Evolutionary conservation across 2,888 invertebrate genomes (phyloP).

Genomic region (Epirrhoe tristata): DNA sequence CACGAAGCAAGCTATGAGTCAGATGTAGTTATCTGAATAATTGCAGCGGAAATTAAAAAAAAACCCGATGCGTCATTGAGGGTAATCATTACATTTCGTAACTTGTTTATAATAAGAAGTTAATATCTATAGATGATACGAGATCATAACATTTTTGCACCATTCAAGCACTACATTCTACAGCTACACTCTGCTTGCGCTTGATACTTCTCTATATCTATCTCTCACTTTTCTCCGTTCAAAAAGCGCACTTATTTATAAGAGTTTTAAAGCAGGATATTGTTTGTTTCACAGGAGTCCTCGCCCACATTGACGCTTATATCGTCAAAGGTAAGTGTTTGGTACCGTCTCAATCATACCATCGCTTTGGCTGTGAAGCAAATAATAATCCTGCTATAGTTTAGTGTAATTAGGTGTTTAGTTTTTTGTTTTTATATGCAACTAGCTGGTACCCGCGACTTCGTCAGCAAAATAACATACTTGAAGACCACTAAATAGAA

Average conservation of each 20-base stretch:
- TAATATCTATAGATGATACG: too few species aligned
- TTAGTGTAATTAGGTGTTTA: constrained; percentile 11
- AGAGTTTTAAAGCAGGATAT: constrained; percentile 75
- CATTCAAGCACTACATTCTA: not conserved
- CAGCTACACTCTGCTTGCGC: not conserved
- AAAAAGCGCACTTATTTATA: not conserved
- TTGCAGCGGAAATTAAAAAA: constrained; percentile 9
- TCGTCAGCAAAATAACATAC: too few species aligned
- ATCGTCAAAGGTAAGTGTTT: constrained; percentile 90
- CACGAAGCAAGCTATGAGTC: constrained; percentile 37
- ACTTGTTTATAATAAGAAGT: not conserved
- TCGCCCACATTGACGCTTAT: constrained; percentile 92
- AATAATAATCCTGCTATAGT: constrained; percentile 62
- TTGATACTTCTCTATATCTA: not conserved
- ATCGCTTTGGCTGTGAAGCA: constrained; percentile 65
- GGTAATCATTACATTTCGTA: not conserved
- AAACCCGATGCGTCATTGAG: constrained; percentile 12
- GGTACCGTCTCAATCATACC: constrained; percentile 49
- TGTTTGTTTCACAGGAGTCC: constrained; percentile 89
- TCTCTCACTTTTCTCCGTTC: not conserved
- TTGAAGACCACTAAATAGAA: too few species aligned
- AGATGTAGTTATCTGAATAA: constrained; percentile 37
- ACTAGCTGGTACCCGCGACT: too few species aligned
- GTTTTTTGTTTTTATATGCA: not conserved
- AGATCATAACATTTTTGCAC: not conserved